Percentiles rank a stretch among this genome's conserved stretches.
phyloP scores from a whole-genome alignment of 1,140 invertebrate species.

The Anastrepha obliqua region DNA sequence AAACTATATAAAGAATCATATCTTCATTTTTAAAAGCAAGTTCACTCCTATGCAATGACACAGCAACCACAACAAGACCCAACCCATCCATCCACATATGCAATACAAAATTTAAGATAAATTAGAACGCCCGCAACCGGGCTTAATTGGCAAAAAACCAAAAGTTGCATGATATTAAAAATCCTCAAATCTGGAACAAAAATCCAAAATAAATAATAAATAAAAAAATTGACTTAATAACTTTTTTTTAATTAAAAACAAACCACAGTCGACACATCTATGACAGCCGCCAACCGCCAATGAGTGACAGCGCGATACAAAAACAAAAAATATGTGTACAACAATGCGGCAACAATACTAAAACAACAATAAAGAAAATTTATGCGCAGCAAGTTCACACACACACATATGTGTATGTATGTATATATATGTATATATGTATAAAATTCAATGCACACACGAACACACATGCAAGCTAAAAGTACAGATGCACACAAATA shows the following conservation, averaged over 20 bases:
- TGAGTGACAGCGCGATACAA: slow-evolving; percentile 14
- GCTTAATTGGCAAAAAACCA: no score
- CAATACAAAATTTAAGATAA: no score
- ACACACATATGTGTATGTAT: background rate
- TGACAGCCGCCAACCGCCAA: slow-evolving; percentile 35
- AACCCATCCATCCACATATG: no score
- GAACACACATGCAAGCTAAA: background rate
- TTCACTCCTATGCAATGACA: no score
- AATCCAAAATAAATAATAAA: background rate
- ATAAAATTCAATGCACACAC: background rate
- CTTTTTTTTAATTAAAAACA: slow-evolving; percentile 16
- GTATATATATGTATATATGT: background rate
- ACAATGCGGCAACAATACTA: background rate
- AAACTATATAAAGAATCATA: no score
- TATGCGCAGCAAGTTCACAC: background rate
- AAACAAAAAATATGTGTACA: background rate
- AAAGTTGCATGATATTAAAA: background rate
- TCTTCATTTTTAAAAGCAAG: no score
- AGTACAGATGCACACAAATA: no score
- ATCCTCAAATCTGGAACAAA: background rate
- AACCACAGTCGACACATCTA: slow-evolving; percentile 41
- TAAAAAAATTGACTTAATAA: no score
- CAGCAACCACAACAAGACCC: no score
- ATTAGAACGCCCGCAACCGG: background rate
- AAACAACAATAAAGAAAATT: background rate